Base-by-base conservation (phyloP, 2,888 invertebrate genomes). In the Cynaeus angustus region DNA sequence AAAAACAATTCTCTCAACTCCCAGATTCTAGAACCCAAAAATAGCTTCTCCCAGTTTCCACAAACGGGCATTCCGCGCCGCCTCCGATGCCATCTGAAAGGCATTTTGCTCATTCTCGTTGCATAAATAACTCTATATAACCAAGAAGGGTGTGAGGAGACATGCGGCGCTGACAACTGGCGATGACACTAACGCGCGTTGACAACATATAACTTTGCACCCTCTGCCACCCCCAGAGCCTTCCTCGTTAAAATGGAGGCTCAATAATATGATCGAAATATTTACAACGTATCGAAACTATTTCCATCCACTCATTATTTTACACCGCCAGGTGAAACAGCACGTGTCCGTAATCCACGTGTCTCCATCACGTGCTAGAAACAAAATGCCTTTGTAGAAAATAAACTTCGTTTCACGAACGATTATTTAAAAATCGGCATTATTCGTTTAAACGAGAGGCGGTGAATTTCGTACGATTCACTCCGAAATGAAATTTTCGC, bases 141-240 rank as follows among this genome's bases (percentile, higher is more conserved):
- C 58, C 59, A 67, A 53, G 55, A 62, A 62, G 70, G 68, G 68
- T 45, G 72, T 55, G 52, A 52, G 72, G 58, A 48, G 56, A 64
- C 61, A 53, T 59, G 65, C 52, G 69, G 72, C 55, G 69, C 72
- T 74, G 77, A 75, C 77, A 77, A 78, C 79, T 79, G 79, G 72
- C 66, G 72, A 73, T 79, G 79, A 79, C 79, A 78, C 76, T 78
- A 79, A 79, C 77, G 79, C 74, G 77, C 76, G 72, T 74, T 78
- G 77, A 79, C 79, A 78, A 76, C 74, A 76, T 73, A 79, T 76
- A 76, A 74, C 75, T 74, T 72, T 68, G 66, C 73, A 48, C 70
- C 74, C 71, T 55, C 50, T 37, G 52, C 65, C 69, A 38, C 71
- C 66, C 64, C 70, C 56, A 55, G 59, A n/a, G 26, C 28, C 66